These are phyloP conservation scores for Drosophila aldrichi DNA, from an alignment of 2,888 invertebrate genomes.

Conservation along the genomic window DNA sequence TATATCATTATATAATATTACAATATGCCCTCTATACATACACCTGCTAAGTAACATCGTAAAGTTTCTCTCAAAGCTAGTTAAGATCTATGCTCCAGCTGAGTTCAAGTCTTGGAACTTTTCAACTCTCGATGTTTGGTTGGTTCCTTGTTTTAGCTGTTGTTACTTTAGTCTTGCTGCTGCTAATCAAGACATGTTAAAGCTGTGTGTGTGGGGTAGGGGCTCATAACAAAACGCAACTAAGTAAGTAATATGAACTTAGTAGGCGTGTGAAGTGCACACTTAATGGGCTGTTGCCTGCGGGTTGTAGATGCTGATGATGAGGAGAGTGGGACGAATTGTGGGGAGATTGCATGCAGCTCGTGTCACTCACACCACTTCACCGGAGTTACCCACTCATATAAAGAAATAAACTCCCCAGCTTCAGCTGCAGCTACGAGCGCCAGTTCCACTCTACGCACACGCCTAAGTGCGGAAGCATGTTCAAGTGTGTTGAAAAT, in stretches of 20 bases:
- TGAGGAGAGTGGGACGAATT: neutral
- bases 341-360: constrained; percentile 36
- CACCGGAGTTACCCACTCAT: constrained; percentile 33
- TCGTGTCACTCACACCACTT: constrained; percentile 66
- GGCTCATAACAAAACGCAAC: constrained; percentile 55
- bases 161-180: neutral
- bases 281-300: constrained; percentile 66
- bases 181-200: constrained; percentile 6
- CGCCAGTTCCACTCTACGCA: constrained; percentile 59
- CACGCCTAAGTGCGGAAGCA: constrained; percentile 81
- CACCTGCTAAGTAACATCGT: no score
- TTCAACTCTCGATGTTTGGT: neutral
- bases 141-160: neutral
- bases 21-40: no score
- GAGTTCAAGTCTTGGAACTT: neutral
- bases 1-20: no score
- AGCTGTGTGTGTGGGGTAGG: neutral
- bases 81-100: neutral
- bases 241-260: constrained; percentile 75
- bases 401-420: constrained; percentile 18
- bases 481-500: constrained; percentile 81
- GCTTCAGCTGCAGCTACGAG: constrained; percentile 17
- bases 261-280: constrained; percentile 74
- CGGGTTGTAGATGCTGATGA: constrained; percentile 21
- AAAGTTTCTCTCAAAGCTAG: neutral